Conservation (phyloP, 2,797 vertebrate species). For the Anisognathus igniventris region DNA sequence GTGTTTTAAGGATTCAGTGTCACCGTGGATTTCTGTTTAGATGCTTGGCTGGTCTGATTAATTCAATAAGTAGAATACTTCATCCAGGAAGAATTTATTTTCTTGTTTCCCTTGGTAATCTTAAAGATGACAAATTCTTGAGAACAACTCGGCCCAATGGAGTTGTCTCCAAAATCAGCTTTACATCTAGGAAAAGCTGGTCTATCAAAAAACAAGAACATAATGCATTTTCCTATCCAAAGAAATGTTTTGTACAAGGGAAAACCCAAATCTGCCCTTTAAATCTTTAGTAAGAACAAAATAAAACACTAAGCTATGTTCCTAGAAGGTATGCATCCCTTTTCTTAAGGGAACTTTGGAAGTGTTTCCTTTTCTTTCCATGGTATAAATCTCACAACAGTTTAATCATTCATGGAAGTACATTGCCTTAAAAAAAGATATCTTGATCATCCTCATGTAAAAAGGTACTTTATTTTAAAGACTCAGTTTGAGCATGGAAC, state of each 20-base stretch:
- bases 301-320: background rate
- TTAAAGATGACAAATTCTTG: background rate
- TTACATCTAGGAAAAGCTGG: background rate
- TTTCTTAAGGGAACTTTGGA: background rate
- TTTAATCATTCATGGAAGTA: background rate
- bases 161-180: background rate
- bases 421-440: background rate
- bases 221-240: background rate
- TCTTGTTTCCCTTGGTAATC: background rate
- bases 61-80: background rate
- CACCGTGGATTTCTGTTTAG: background rate
- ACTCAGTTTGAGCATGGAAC: constrained; percentile 24
- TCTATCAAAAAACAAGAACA: background rate
- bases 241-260: background rate
- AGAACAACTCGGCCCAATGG: background rate
- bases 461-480: constrained; percentile 49
- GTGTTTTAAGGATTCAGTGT: background rate
- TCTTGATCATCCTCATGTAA: constrained; percentile 10
- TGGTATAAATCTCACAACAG: constrained; percentile 7
- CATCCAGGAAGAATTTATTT: background rate
- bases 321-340: background rate
- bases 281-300: background rate
- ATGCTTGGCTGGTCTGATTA: background rate
- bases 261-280: constrained; percentile 23
- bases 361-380: background rate